Conservation (phyloP, 2,113 vertebrate species). For the Atlantisia rogersi region DNA sequence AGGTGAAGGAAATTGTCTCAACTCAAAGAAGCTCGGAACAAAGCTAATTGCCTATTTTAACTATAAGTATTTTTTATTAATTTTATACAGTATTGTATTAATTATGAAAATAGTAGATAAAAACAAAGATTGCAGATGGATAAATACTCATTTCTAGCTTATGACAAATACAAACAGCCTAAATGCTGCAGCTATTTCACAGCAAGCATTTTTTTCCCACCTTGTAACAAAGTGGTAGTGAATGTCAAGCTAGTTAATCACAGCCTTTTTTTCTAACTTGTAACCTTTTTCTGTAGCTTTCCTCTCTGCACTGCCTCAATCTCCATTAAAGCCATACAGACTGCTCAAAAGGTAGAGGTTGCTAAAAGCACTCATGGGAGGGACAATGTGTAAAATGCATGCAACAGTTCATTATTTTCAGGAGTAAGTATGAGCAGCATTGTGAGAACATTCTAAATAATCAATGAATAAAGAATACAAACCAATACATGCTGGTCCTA, state of each 20-base stretch:
- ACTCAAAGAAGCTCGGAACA: neutral
- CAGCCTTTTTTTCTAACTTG: neutral
- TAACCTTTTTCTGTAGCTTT: conserved; percentile 48
- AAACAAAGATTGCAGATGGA: neutral
- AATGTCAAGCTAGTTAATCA: conserved; percentile 68
- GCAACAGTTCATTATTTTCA: conserved; percentile 58
- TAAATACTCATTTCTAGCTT: neutral
- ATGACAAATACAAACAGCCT: neutral
- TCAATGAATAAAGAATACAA: neutral
- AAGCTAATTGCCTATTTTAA: neutral
- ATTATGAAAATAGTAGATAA: neutral
- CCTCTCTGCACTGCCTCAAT: conserved; percentile 9
- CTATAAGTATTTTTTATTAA: neutral
- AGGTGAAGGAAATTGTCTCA: neutral
- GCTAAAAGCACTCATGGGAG: conserved; percentile 64
- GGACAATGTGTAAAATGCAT: conserved; percentile 33
- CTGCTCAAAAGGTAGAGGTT: conserved; percentile 31
- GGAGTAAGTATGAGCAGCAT: neutral
- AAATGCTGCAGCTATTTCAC: neutral
- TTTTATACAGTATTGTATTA: neutral
- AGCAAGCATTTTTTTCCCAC: neutral
- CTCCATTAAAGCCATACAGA: conserved; percentile 37
- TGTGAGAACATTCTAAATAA: conserved; percentile 36
- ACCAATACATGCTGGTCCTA: neutral
- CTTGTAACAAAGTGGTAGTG: neutral